Base-by-base conservation (phyloP, 2,113 vertebrate genomes). In the Oncorhynchus gorbuscha region DNA sequence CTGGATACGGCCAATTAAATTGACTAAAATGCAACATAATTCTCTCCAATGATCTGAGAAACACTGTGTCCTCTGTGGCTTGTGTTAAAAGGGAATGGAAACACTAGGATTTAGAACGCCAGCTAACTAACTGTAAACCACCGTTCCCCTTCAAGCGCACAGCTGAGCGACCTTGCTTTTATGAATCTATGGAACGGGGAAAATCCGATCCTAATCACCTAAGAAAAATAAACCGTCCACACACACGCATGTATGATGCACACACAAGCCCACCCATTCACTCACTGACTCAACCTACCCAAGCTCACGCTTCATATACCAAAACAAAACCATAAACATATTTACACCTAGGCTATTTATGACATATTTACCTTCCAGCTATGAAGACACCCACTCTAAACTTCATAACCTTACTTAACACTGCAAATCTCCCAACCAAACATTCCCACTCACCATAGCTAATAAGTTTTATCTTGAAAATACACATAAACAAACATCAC, bases 311-410 rank as follows among this genome's bases (percentile, higher is more conserved):
- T 8, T 66, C 64, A n/a, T 85, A 87, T 87, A 83, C 83, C 85
- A 84, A 80, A 84, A 80, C 77, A 84, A 87, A 81, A 85, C 61
- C 82, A 5, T 76, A 88, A 90, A 89, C 78, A 90, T 89, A 80
- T 89, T 87, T 84, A 82, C 77, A 65, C 76, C 79, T 72, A 48
- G 66, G 73, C 78, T 78, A 79, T 87, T 86, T 85, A 79, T 80
- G 45, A 66, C 72, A 62, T 87, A 81, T 88, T 87, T 79, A 88
- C 77, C 81, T 69, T 84, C 72, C 73, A 77, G 73, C 35, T 70
- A 75, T 24, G 14, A 26, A 32, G 28, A 30, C 14, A 32, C 65
- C 69, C 26, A 75, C 55, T n/a, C 49, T 64, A 58, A 80, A 81
- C 72, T 68, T 73, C 68, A 64, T 76, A 39, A 74, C 59, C 76